Base-by-base conservation (phyloP, 2,113 vertebrate genomes). In the Mellivora capensis region DNA sequence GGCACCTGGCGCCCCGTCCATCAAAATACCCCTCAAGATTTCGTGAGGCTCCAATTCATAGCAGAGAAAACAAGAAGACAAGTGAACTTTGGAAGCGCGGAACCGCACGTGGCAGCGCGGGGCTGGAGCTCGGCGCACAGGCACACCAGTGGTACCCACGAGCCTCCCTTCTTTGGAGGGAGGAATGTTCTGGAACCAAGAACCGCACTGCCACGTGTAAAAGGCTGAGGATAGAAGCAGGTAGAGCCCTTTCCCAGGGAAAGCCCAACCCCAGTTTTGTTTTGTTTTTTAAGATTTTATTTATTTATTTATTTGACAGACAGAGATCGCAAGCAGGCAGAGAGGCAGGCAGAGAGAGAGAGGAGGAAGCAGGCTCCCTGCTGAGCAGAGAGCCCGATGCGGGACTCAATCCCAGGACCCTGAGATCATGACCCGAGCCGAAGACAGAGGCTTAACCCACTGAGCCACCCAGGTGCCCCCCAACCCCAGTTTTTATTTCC, bases 111-210 rank as follows among this genome's bases (percentile, higher is more conserved):
- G 15, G 49, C 12, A 25, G 54, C 42, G 3, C 0, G 10, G 44
- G 59, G 54, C 31, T 27, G 3, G 18, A 62, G 49, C 29, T 67
- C 34, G 0, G 27, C 13, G 2, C 7, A 0, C 6, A 76, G 72
- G 72, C 4, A 7, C 14, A 17, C 71, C 3, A 37, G 18, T 4
- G 34, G 34, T 8, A 1, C 4, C 20, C 47, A 97, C 29, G 91
- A 87, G 79, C 92, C 97, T 97, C 98, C 90, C 97, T 91, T 52
- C 54, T 77, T n/a, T 12, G 31, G 13, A 77, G 29, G 34, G 29
- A 84, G 71, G 61, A 85, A 29, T 5, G 62, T 67, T 67, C 62
- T 34, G 69, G 79, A 87, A 23, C 10, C 10, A 27, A 72, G 21
- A 87, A 77, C 23, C 10, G 20, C 3, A 21, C 1, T 2, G 5